phyloP scores from a whole-genome alignment of 2,888 invertebrate genomes.

The Rhamnusium bicolor region DNA sequence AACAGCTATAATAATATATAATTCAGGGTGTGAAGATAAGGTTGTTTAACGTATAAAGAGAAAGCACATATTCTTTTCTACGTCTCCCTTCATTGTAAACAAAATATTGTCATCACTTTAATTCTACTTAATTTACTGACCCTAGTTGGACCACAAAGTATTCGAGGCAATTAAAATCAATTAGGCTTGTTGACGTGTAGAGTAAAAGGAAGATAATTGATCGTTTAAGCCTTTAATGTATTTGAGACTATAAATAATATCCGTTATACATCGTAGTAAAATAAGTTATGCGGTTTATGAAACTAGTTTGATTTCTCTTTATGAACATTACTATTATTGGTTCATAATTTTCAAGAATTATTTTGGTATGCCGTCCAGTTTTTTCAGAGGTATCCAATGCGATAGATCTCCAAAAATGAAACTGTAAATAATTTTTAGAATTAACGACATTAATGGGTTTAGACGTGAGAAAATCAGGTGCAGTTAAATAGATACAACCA shows the following conservation, averaged over 20 bases:
- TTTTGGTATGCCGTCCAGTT: too few relatives aligned
- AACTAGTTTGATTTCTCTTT: neutral
- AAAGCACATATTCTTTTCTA: neutral
- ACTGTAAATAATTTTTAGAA: too few relatives aligned
- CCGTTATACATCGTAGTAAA: neutral
- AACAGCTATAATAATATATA: neutral
- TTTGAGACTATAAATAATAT: conserved; percentile 1
- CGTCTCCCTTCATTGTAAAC: neutral
- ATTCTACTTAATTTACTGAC: conserved; percentile 1
- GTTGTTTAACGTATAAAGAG: neutral
- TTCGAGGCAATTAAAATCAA: conserved; percentile 18
- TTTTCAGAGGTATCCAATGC: too few relatives aligned
- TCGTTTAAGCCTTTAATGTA: neutral
- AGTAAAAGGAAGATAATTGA: conserved; percentile 3
- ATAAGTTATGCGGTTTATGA: neutral
- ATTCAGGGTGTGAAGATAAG: neutral
- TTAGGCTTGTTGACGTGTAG: neutral
- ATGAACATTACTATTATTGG: neutral
- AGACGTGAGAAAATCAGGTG: neutral
- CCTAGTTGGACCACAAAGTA: neutral
- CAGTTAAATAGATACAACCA: neutral
- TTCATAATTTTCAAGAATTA: neutral
- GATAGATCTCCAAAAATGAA: too few relatives aligned
- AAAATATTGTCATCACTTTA: neutral
- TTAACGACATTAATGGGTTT: neutral